Percentiles rank a stretch among this genome's conserved stretches.
These are phyloP conservation scores for Actenoides lindsayi DNA, from an alignment of 2,113 vertebrate species.

Conservation along the genomic window DNA sequence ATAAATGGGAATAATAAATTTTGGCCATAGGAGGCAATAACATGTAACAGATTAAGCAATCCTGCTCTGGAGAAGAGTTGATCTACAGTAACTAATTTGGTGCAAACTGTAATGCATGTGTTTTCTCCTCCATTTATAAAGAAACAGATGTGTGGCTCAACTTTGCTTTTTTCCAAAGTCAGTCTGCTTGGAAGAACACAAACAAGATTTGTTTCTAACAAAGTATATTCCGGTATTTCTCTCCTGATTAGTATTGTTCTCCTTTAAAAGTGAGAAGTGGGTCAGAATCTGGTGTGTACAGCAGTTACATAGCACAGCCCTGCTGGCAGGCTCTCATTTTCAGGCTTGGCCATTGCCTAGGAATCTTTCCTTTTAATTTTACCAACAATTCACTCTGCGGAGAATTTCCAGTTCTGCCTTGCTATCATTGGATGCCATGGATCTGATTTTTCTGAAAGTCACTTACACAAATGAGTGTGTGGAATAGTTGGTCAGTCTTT, in stretches of 20 bases:
- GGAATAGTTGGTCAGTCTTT: not conserved
- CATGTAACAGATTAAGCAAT: conserved; percentile 24
- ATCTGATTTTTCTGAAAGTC: not conserved
- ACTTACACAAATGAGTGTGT: accelerated
- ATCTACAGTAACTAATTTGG: conserved; percentile 30
- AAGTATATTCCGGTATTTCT: not conserved
- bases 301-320: not conserved
- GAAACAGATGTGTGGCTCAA: conserved; percentile 51
- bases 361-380: not conserved
- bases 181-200: conserved; percentile 25
- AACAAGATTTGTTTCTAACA: conserved; percentile 27
- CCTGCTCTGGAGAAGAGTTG: conserved; percentile 31
- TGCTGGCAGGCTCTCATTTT: not conserved
- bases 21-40: conserved; percentile 58
- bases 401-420: not conserved
- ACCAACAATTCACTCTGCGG: not conserved
- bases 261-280: not conserved
- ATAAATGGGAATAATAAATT: conserved; percentile 61
- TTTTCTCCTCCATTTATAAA: conserved; percentile 45
- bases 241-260: not conserved
- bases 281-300: not conserved
- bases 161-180: conserved; percentile 41
- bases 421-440: not conserved
- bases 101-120: conserved; percentile 1
- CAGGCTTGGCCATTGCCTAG: not conserved